phyloP scores from a whole-genome alignment of 2,888 invertebrate species.

The Netelia virgata region DNA sequence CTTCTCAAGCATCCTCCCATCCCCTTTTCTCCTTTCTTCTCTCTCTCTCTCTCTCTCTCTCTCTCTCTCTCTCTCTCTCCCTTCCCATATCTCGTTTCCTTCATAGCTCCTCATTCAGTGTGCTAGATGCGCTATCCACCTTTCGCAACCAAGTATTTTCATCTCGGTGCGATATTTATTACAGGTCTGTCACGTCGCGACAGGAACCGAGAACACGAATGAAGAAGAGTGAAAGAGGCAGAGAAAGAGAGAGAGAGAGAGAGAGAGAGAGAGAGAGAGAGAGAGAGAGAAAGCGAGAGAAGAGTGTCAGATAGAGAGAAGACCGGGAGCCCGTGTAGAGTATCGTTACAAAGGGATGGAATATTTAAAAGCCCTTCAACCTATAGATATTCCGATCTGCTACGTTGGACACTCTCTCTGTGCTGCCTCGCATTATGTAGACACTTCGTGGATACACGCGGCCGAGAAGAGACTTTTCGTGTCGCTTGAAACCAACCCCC shows the following conservation, averaged over 20 bases:
- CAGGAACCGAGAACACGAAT: slow-evolving; percentile 8
- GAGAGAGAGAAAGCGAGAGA: slow-evolving; percentile 44
- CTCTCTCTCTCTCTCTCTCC: slow-evolving; percentile 1
- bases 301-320: slow-evolving; percentile 20
- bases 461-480: slow-evolving; percentile 34
- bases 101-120: slow-evolving; percentile 15
- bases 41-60: not conserved
- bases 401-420: slow-evolving; percentile 21
- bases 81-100: not conserved
- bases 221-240: slow-evolving; percentile 42
- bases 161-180: slow-evolving; percentile 56
- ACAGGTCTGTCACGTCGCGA: slow-evolving; percentile 47
- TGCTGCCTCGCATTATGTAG: slow-evolving; percentile 32
- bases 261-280: slow-evolving; percentile 1
- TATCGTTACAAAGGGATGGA: slow-evolving; percentile 46
- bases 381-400: slow-evolving; percentile 34
- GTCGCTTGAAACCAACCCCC: slow-evolving; percentile 34
- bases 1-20: not conserved
- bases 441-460: slow-evolving; percentile 32
- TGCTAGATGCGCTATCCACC: slow-evolving; percentile 19
- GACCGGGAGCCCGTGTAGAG: slow-evolving; percentile 40
- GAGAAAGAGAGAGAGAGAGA: slow-evolving; percentile 63
- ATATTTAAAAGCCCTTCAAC: slow-evolving; percentile 55
- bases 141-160: slow-evolving; percentile 53
- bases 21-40: slow-evolving; percentile 5